Percentiles rank a stretch among this genome's conserved stretches.
These are phyloP conservation scores for Cariama cristata DNA, from an alignment of 2,113 vertebrate genomes.

Conservation along the genomic window DNA sequence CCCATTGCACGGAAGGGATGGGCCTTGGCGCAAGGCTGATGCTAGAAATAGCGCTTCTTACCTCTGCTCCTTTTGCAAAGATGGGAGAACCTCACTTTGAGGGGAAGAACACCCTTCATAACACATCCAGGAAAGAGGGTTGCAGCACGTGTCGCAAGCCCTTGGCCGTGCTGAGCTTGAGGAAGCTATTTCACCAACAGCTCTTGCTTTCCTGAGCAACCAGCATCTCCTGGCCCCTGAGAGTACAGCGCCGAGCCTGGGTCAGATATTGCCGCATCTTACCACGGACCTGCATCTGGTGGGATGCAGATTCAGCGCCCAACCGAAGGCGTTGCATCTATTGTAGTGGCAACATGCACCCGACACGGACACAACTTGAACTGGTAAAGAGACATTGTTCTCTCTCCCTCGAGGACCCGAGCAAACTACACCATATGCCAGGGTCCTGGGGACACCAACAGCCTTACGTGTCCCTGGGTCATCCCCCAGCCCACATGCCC, in stretches of 20 bases:
- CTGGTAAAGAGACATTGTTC: neutral
- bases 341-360: neutral
- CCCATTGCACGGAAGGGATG: neutral
- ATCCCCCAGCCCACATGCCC: neutral
- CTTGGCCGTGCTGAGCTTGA: neutral
- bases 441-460: neutral
- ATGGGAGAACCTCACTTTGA: neutral
- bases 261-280: neutral
- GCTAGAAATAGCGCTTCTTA: neutral
- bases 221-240: neutral
- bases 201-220: neutral
- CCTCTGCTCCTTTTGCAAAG: neutral
- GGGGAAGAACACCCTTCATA: neutral
- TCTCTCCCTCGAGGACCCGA: neutral
- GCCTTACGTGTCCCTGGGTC: neutral
- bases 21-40: neutral
- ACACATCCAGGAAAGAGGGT: neutral
- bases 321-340: fast-evolving
- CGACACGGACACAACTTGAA: neutral
- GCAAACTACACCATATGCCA: neutral
- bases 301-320: neutral
- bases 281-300: neutral
- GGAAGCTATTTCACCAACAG: neutral
- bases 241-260: fast-evolving
- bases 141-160: neutral